Base-by-base conservation (phyloP, 2,888 invertebrate genomes). In the Pachliopta kotzebuea region DNA sequence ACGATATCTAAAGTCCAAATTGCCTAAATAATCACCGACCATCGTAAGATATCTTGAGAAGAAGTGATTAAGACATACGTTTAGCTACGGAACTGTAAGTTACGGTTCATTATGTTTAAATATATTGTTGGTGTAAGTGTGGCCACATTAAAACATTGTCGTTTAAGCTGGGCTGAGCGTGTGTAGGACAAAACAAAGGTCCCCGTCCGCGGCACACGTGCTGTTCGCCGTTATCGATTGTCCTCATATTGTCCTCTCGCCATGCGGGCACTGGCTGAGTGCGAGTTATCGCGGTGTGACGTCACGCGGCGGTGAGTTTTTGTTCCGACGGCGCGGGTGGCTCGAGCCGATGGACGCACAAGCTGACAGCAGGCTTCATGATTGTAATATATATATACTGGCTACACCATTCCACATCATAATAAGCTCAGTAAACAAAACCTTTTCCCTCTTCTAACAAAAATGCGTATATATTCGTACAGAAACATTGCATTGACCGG, bases 151-250 rank as follows among this genome's bases (percentile, higher is more conserved):
- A 59, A 63, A 67, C 54, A 63, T 59, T 63, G 56, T 60, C 37
- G 42, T n/a, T 56, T 56, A 56, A 17, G 56, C 29, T 23, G 4
- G 21, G n/a, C 50, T 31, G 26, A 3, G 26, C 54, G 56, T 67
- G 60, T 45, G 49, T 70, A 58, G 37, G 56, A 60, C 73, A 74
- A 83, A 83, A 83, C 84, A 83, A 85, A 74, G 72, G 75, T 68
- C 61, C 57, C 62, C 62, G 62, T 76, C 75, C 76, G 70, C 71
- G 71, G 79, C 79, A 80, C 88, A 82, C 89, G 88, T 88, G 88
- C 88, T 88, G 83, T 83, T 84, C 81, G 83, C 81, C 79, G 85
- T 88, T 89, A 90, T 88, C 88, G 89, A 88, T 86, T 85, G 83
- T 83, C 79, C 80, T 84, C 81, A 83, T 76, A 83, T 82, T 83